These are phyloP conservation scores for Drosophila simulans DNA, from an alignment of 1,140 invertebrate species.

Conservation along the genomic window DNA sequence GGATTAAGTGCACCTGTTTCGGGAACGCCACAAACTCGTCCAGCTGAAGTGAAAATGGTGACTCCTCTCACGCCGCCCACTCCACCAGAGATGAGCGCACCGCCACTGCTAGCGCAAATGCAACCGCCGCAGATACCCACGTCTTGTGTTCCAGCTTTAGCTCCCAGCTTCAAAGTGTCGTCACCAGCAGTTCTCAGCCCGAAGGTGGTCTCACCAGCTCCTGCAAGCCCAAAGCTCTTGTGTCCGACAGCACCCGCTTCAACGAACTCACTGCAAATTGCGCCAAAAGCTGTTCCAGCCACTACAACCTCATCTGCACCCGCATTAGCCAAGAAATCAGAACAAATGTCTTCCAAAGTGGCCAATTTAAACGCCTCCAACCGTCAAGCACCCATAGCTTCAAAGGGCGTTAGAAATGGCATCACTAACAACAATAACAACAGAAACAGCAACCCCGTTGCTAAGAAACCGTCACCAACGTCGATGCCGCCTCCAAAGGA, in stretches of 20 bases:
- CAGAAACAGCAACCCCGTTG: conserved; percentile 5
- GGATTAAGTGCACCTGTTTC: conserved; percentile 1
- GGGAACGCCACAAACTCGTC: conserved; percentile 1
- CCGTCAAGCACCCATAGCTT: conserved; percentile 21
- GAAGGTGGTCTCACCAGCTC: conserved; percentile 1
- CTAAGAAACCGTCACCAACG: conserved; percentile 17
- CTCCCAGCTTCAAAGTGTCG: conserved; percentile 14
- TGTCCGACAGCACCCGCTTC: background rate
- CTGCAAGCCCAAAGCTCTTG: conserved; percentile 8
- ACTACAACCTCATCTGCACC: conserved; percentile 14
- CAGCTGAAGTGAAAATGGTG: conserved; percentile 42
- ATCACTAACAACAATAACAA: conserved; percentile 32
- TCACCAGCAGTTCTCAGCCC: conserved; percentile 12
- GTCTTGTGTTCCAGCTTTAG: conserved; percentile 24
- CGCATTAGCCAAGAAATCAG: conserved; percentile 49
- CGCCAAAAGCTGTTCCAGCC: background rate
- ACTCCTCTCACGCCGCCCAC: conserved; percentile 59
- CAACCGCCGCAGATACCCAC: conserved; percentile 17
- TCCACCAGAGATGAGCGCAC: conserved; percentile 32
- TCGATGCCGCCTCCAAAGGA: conserved; percentile 12
- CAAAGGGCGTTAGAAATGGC: conserved; percentile 24
- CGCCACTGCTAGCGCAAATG: conserved; percentile 28
- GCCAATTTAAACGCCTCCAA: conserved; percentile 46
- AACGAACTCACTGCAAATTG: conserved; percentile 4
- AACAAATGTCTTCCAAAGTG: conserved; percentile 78